Conservation (phyloP, 2,113 vertebrate genomes). For the Dipodomys ordii region DNA sequence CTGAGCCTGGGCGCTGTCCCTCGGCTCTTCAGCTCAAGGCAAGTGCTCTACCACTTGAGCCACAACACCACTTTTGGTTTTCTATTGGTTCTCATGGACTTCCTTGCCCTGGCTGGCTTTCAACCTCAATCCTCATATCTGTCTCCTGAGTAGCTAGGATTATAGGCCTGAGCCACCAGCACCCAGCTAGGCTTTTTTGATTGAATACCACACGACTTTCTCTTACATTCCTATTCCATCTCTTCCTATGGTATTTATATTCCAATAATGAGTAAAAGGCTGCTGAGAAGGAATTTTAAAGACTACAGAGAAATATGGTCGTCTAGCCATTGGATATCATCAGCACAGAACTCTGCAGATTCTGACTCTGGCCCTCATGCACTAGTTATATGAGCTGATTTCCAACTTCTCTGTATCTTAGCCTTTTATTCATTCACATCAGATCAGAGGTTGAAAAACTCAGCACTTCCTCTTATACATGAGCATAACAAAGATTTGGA, state of each 20-base stretch:
- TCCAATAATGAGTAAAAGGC: constrained; percentile 33
- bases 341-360: background rate
- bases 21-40: no score
- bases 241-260: background rate
- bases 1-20: no score
- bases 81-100: no score
- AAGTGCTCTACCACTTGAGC: no score
- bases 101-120: no score
- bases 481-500: background rate
- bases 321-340: background rate
- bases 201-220: background rate
- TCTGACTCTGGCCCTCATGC: background rate
- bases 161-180: no score
- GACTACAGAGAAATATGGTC: background rate
- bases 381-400: constrained; percentile 6
- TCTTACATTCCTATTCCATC: background rate
- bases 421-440: background rate
- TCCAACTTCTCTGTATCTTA: constrained; percentile 6
- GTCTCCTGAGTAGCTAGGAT: no score
- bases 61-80: no score
- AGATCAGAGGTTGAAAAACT: background rate
- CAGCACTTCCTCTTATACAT: background rate
- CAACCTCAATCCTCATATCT: no score
- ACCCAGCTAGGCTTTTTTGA: no score
- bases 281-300: background rate